Percentiles rank a stretch among this genome's conserved stretches.
These are phyloP conservation scores for Passerculus sandwichensis DNA, from an alignment of 2,797 vertebrate genomes.

Conservation along the genomic window DNA sequence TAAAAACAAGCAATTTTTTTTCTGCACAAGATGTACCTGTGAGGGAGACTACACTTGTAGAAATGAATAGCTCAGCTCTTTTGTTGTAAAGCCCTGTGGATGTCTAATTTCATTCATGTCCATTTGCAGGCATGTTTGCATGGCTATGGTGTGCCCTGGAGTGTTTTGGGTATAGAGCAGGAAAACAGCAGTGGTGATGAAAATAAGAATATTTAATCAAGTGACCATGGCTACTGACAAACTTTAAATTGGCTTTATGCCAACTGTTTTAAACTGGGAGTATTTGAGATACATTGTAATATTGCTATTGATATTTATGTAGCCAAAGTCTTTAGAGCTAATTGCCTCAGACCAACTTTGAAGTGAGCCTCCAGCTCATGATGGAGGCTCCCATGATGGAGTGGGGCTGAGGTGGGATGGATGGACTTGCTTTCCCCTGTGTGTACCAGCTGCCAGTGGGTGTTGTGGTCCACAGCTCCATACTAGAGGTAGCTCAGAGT, in stretches of 20 bases:
- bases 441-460: accelerated
- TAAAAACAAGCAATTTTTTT: accelerated
- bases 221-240: neutral
- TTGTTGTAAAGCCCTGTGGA: neutral
- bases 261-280: neutral
- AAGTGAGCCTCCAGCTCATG: neutral
- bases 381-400: neutral
- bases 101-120: neutral
- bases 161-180: neutral
- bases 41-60: neutral
- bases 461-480: neutral
- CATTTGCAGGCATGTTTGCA: neutral
- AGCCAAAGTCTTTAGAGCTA: neutral
- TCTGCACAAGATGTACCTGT: neutral
- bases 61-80: neutral
- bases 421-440: accelerated
- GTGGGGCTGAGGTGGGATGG: neutral
- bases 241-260: neutral
- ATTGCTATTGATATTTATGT: neutral
- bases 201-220: neutral
- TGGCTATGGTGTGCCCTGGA: no score
- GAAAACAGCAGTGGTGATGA: neutral
- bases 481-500: neutral
- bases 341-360: neutral
- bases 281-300: neutral